Conservation (phyloP, 2,797 vertebrate genomes). For the Amniataba percoides region DNA sequence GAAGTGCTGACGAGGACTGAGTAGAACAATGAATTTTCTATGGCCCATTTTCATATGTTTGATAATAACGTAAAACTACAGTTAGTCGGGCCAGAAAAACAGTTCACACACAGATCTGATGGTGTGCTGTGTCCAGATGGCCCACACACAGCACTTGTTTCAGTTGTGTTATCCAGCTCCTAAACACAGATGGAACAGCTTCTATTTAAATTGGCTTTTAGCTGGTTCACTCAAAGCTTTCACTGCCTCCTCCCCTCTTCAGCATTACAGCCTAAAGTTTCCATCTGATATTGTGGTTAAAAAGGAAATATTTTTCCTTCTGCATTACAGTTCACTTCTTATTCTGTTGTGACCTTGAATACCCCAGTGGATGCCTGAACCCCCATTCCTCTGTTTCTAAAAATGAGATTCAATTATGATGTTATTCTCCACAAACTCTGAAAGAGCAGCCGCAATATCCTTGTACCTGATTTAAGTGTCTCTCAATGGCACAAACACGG, state of each 20-base stretch:
- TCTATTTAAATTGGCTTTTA: background rate
- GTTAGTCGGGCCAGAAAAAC: background rate
- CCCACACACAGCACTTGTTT: background rate
- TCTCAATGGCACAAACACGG: background rate
- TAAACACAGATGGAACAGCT: background rate
- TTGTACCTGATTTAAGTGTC: background rate
- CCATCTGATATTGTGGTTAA: background rate
- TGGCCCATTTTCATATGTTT: background rate
- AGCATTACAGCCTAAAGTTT: background rate
- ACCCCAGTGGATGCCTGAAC: conserved; percentile 1
- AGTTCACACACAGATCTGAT: background rate
- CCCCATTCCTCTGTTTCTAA: background rate
- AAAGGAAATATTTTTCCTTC: background rate
- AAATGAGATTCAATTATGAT: conserved; percentile 12
- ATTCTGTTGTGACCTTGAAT: background rate
- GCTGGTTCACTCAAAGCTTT: background rate
- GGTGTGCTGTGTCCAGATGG: background rate
- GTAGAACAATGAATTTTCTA: background rate
- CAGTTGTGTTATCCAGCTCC: background rate
- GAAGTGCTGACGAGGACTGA: too few species aligned
- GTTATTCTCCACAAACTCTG: background rate
- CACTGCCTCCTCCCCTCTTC: background rate
- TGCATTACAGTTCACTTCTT: background rate
- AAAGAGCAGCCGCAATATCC: background rate
- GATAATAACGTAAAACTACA: too few species aligned